phyloP scores from a whole-genome alignment of 2,113 vertebrate genomes.

The Ammodytes dubius region DNA sequence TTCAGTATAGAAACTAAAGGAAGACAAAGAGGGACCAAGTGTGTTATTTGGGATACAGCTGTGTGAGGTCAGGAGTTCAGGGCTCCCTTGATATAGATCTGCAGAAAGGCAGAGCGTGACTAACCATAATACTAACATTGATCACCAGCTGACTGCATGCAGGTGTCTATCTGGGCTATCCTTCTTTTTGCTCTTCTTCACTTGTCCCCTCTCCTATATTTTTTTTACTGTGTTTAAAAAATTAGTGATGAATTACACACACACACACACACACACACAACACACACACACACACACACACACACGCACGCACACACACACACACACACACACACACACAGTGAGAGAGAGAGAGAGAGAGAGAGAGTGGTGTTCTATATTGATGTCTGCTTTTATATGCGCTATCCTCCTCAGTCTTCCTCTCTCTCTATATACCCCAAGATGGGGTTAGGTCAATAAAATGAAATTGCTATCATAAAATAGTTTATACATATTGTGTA shows the following conservation, averaged over 20 bases:
- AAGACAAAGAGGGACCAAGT: background rate
- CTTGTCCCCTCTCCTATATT: background rate
- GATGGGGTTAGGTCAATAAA: constrained; percentile 1
- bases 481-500: background rate
- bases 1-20: background rate
- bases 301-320: background rate
- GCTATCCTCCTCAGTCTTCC: background rate
- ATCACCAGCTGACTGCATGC: constrained; percentile 25
- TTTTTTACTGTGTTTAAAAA: constrained; percentile 19
- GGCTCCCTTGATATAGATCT: constrained; percentile 11
- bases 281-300: too few relatives aligned
- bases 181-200: background rate
- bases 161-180: background rate
- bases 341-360: background rate
- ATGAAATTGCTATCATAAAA: background rate
- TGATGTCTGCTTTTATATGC: constrained; percentile 34
- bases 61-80: constrained; percentile 43
- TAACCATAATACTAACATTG: constrained; percentile 21
- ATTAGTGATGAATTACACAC: constrained; percentile 1
- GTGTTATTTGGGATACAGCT: constrained; percentile 2
- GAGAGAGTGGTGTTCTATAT: background rate
- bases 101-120: constrained; percentile 28
- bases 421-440: background rate
- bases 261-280: constrained; percentile 2
- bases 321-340: background rate